Evolutionary conservation across 1,140 invertebrate species (phyloP), one percentile per base, ranked within the genome.

Genomic region (Oscheius sp.): DNA sequence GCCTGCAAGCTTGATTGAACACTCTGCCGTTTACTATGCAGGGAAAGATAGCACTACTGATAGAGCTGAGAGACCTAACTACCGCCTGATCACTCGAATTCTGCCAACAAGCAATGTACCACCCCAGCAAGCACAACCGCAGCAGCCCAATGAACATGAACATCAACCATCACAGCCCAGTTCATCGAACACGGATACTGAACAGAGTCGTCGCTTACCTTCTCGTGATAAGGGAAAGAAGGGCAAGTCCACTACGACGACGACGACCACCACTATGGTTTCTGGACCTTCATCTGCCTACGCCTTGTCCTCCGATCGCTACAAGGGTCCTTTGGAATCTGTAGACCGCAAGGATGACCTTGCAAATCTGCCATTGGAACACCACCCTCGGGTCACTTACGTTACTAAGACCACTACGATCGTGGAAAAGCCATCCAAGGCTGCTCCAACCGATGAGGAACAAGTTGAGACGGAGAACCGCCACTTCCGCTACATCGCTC

Each of bases 401-500:
- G 26, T 18, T 29, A 26, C 15, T 26, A 59, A 59, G 28, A 59
- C 15, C 15, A 59, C 15, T 31, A 26, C 38, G 35, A 63, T 15
- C 23, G 29, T 26, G 31, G 18, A 31, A 2, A 13, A n/a, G 0
- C n/a, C n/a, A n/a, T 15, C 26, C 20, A 34, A 55, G 18, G 36
- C 18, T 32, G 29, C 42, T 7, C 20, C 23, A 28, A 31, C 15
- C 52, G n/a, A n/a, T n/a, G n/a, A n/a, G n/a, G n/a, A n/a, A n/a
- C n/a, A n/a, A n/a, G 29, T 7, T 18, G 28, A 15, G 1, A 20
- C 26, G 28, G 65, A 67, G 26, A 29, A 61, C 3, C 49, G 49
- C 18, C 15, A 15, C 2, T 61, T 31, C 87, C 75, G 85, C 84
- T 36, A 84, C 82, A 10, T 82, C 63, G 61, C 58, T 46, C 65